These are phyloP conservation scores for Anthoscopus minutus DNA, from an alignment of 2,113 vertebrate species.

Conservation along the genomic window DNA sequence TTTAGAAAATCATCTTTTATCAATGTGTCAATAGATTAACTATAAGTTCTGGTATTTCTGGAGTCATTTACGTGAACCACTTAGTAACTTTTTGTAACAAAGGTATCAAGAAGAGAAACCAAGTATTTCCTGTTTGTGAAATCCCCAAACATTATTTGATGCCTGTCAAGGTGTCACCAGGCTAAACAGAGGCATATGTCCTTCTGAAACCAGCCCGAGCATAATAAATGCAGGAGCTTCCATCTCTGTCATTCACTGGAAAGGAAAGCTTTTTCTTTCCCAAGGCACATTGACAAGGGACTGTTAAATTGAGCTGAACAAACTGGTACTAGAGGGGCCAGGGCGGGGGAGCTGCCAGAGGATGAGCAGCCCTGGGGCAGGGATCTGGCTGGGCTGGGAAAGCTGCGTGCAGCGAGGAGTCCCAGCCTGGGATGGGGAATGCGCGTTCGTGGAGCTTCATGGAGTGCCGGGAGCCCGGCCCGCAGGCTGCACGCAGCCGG, in stretches of 20 bases:
- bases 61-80: neutral
- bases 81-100: neutral
- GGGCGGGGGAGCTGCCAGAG: neutral
- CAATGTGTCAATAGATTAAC: neutral
- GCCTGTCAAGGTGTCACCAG: neutral
- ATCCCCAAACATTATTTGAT: neutral
- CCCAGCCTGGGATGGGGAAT: neutral
- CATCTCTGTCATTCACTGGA: neutral
- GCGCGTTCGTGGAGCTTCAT: accelerated
- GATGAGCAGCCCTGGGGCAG: neutral
- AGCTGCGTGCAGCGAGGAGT: accelerated
- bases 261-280: neutral
- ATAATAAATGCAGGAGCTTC: neutral
- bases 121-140: neutral
- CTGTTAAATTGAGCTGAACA: neutral
- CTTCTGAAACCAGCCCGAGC: neutral
- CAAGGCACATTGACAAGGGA: neutral
- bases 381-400: neutral
- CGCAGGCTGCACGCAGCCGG: neutral
- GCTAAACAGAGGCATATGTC: accelerated
- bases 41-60: neutral
- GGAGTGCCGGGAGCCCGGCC: neutral
- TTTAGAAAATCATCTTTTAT: neutral
- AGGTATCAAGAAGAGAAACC: neutral
- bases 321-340: neutral